phyloP scores from a whole-genome alignment of 1,140 invertebrate species.

The Spodoptera litura region DNA sequence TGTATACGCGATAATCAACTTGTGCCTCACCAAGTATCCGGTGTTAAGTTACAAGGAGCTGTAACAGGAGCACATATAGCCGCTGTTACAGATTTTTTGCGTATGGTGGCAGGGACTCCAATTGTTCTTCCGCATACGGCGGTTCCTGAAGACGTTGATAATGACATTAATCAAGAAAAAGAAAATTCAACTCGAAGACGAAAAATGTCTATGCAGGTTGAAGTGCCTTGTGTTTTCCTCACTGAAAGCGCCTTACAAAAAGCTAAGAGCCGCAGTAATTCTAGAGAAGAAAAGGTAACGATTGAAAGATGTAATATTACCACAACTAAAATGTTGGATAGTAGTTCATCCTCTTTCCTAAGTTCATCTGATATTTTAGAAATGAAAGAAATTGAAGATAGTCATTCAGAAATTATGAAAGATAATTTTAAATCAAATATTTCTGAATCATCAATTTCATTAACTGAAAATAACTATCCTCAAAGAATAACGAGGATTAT shows the following conservation, averaged over 20 bases:
- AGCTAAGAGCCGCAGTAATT: constrained; percentile 79
- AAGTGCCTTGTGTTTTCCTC: constrained; percentile 85
- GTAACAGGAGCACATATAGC: constrained; percentile 88
- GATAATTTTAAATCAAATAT: constrained; percentile 59
- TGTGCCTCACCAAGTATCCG: constrained; percentile 88
- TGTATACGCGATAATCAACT: constrained; percentile 88
- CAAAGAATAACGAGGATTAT: constrained; percentile 75
- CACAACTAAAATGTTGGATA: constrained; percentile 65
- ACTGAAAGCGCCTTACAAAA: constrained; percentile 81
- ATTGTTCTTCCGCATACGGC: constrained; percentile 85
- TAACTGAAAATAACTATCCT: constrained; percentile 59
- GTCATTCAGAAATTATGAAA: constrained; percentile 51
- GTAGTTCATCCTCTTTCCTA: constrained; percentile 60
- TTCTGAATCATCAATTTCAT: constrained; percentile 49
- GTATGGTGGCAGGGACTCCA: constrained; percentile 87
- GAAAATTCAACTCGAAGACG: constrained; percentile 75
- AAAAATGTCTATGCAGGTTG: constrained; percentile 85
- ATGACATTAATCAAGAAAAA: constrained; percentile 80
- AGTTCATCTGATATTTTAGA: constrained; percentile 62
- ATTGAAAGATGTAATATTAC: constrained; percentile 68
- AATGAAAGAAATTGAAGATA: constrained; percentile 59
- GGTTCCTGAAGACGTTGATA: constrained; percentile 76
- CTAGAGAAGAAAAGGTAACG: constrained; percentile 77
- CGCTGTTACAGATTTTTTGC: constrained; percentile 87
- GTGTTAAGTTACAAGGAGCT: constrained; percentile 87